phyloP scores from a whole-genome alignment of 2,113 vertebrate genomes.

The Leuciscus idus region DNA sequence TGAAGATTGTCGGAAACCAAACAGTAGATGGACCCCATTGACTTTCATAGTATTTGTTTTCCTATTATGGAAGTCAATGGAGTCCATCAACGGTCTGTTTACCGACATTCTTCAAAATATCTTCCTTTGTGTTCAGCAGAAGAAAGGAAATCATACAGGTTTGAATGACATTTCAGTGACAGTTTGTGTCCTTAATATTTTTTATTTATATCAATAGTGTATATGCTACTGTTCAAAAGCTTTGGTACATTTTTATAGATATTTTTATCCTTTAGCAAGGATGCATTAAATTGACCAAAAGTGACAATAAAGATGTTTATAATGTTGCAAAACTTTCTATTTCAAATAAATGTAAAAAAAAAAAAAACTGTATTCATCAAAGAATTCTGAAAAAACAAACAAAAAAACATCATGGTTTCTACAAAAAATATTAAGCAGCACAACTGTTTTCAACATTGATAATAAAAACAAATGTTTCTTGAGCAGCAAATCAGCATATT shows the following conservation, averaged over 20 bases:
- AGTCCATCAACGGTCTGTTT: too few relatives aligned
- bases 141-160: too few relatives aligned
- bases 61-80: too few relatives aligned
- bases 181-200: background rate
- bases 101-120: too few relatives aligned
- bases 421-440: too few relatives aligned
- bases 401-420: too few relatives aligned
- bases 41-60: too few relatives aligned
- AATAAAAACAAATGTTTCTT: background rate
- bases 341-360: background rate
- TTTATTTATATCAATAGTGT: background rate
- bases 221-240: background rate
- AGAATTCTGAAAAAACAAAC: too few relatives aligned
- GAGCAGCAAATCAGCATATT: background rate
- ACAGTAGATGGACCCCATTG: too few relatives aligned
- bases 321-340: background rate
- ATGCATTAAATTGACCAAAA: background rate
- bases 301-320: background rate
- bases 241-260: too few relatives aligned
- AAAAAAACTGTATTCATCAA: background rate
- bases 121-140: too few relatives aligned
- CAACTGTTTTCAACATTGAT: background rate
- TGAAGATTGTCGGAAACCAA: too few relatives aligned
- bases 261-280: background rate
- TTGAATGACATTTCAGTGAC: background rate